A percentile compares a stretch with the other conserved stretches of the same genome.
These are phyloP conservation scores for Myotis pilosus DNA, from an alignment of 2,797 vertebrate species.

Conservation along the genomic window DNA sequence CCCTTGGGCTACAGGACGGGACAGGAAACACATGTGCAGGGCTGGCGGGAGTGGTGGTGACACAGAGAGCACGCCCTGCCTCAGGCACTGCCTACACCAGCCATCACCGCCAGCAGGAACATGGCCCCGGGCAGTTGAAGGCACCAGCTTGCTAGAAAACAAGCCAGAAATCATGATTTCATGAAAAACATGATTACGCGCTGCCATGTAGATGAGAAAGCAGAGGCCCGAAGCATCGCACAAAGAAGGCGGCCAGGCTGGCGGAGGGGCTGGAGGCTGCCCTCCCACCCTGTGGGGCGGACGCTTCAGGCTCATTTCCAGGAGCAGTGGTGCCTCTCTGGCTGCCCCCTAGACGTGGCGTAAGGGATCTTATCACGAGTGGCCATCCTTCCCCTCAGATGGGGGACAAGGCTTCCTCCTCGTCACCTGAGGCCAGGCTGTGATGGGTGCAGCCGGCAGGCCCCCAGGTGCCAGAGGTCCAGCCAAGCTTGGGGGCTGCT, in stretches of 20 bases:
- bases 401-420: background rate
- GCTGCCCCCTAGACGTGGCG: rapidly evolving
- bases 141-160: background rate
- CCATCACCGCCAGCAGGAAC: rapidly evolving
- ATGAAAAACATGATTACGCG: background rate
- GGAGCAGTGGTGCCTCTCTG: rapidly evolving
- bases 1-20: rapidly evolving
- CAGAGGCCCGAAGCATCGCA: background rate
- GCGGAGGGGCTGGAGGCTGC: rapidly evolving
- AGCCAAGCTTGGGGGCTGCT: too few relatives aligned
- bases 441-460: rapidly evolving
- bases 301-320: rapidly evolving
- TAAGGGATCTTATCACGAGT: rapidly evolving
- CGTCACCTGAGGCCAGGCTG: background rate
- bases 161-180: background rate
- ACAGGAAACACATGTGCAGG: rapidly evolving
- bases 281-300: rapidly evolving
- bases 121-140: background rate
- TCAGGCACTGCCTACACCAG: background rate
- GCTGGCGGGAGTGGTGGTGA: rapidly evolving
- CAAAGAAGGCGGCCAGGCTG: background rate
- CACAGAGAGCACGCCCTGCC: rapidly evolving
- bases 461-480: too few relatives aligned
- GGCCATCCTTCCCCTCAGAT: rapidly evolving
- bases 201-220: background rate